phyloP scores from a whole-genome alignment of 2,888 invertebrate genomes.

The Lasiommata megera region DNA sequence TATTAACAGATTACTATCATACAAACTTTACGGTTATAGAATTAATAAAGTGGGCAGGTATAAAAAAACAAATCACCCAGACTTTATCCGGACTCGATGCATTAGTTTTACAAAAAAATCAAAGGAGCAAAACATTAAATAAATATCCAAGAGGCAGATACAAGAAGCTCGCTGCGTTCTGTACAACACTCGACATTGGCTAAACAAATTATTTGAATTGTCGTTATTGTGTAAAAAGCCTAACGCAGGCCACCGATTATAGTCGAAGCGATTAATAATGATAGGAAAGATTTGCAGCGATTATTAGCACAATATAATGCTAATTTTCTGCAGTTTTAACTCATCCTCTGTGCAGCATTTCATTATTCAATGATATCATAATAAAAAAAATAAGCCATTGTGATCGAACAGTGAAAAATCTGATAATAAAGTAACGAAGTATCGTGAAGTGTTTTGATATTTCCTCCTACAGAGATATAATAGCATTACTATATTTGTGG shows the following conservation, averaged over 20 bases:
- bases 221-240: conserved; percentile 19
- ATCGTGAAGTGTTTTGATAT: no score
- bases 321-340: no score
- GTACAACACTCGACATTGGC: conserved; percentile 33
- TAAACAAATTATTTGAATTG: conserved; percentile 16
- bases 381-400: no score
- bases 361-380: no score
- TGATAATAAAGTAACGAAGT: no score
- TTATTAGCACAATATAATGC: no score
- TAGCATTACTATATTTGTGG: no score
- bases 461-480: no score
- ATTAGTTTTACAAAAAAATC: conserved; percentile 40
- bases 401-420: no score
- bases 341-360: no score
- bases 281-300: no score
- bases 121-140: conserved; percentile 33
- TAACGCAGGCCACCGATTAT: neutral
- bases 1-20: conserved; percentile 9
- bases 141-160: conserved; percentile 8
- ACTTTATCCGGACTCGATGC: conserved; percentile 45
- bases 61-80: conserved; percentile 33
- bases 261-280: neutral
- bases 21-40: neutral
- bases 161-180: conserved; percentile 25
- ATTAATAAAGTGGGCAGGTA: neutral